Evolutionary conservation across 1,140 invertebrate genomes (phyloP).

Genomic region (Melanaphis sacchari): DNA sequence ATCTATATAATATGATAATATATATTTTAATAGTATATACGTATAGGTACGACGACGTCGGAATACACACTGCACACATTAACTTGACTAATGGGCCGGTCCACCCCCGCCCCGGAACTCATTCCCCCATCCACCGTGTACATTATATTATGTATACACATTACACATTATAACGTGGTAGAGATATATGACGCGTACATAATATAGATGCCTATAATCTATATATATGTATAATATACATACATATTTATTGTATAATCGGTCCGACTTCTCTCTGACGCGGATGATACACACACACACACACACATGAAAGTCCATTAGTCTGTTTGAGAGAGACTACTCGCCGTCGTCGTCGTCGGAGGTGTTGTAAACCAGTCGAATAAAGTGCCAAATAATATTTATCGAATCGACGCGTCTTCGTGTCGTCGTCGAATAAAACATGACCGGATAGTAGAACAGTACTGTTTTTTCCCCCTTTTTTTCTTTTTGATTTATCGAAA

Average conservation of each 20-base stretch:
- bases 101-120: background rate
- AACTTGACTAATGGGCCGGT: slow-evolving; percentile 37
- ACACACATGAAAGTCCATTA: slow-evolving; percentile 16
- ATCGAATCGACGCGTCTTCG: background rate
- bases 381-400: slow-evolving; percentile 40
- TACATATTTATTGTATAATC: background rate
- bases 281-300: background rate
- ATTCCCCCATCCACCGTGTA: background rate
- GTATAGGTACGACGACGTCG: background rate
- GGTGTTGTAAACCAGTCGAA: slow-evolving; percentile 42
- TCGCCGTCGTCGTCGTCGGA: background rate
- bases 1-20: background rate
- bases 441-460: slow-evolving; percentile 8
- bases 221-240: background rate
- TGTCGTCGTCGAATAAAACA: slow-evolving; percentile 36
- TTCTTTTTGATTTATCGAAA: slow-evolving; percentile 29
- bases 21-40: background rate
- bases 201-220: background rate
- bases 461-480: background rate
- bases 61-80: background rate
- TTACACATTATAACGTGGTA: background rate
- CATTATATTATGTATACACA: background rate
- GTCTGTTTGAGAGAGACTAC: background rate
- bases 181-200: background rate
- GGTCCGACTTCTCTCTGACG: background rate